Evolutionary conservation across 2,888 invertebrate genomes (phyloP).

Genomic region (Drosophila engyochracea): DNA sequence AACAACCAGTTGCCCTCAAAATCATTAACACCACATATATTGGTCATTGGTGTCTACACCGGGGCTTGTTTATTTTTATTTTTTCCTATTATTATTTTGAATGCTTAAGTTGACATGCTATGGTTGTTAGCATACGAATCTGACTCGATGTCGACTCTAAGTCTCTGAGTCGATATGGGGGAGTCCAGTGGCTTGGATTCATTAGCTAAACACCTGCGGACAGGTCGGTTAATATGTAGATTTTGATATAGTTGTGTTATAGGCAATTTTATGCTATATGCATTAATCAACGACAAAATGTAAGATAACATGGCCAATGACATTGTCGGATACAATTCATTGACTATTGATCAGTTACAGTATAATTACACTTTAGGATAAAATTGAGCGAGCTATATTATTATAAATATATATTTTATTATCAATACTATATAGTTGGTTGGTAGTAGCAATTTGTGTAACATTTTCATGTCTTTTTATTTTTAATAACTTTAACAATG

Average conservation of each 20-base stretch:
- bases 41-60: constrained; percentile 38
- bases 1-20: constrained; percentile 55
- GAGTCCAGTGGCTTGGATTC: constrained; percentile 36
- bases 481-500: neutral
- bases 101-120: constrained; percentile 55
- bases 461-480: neutral
- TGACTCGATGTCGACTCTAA: constrained; percentile 1
- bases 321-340: constrained; percentile 13
- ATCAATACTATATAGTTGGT: neutral
- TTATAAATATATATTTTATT: neutral
- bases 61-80: neutral
- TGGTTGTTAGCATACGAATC: constrained; percentile 37
- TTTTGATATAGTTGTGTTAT: neutral
- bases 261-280: constrained; percentile 34
- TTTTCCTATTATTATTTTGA: neutral
- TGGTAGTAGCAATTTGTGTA: neutral
- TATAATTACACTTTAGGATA: neutral
- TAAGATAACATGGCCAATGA: constrained; percentile 6
- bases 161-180: constrained; percentile 33
- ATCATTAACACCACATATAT: constrained; percentile 26
- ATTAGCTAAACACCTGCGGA: constrained; percentile 41
- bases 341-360: neutral
- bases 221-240: neutral
- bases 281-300: constrained; percentile 62
- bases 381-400: neutral